Conservation (phyloP, 2,797 vertebrate species). For the Chaetodon trifasciatus region DNA sequence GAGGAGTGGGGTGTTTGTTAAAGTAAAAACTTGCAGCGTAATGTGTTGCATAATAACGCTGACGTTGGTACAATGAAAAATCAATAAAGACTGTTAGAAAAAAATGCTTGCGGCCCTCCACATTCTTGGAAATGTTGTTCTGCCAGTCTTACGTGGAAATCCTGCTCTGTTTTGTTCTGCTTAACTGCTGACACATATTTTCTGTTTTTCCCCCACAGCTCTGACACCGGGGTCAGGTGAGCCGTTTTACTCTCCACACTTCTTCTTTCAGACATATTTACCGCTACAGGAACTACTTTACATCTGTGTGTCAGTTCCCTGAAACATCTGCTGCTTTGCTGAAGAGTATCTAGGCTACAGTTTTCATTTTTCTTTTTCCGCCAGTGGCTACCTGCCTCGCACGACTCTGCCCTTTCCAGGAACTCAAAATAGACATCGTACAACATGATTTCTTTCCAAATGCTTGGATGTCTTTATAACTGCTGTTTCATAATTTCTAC, state of each 20-base stretch:
- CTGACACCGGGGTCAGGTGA: constrained; percentile 94
- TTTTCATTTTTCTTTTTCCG: constrained; percentile 28
- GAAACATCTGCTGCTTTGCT: constrained; percentile 40
- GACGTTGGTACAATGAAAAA: no score
- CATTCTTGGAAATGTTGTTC: constrained; percentile 33
- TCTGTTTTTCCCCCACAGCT: constrained; percentile 78
- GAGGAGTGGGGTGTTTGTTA: no score
- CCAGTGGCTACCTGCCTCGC: constrained; percentile 25
- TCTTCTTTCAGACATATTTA: constrained; percentile 19
- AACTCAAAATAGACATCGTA: constrained; percentile 53
- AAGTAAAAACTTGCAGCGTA: no score
- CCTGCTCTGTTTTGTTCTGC: constrained; percentile 28
- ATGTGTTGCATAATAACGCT: no score
- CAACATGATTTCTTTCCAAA: constrained; percentile 44
- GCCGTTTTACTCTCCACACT: constrained; percentile 63
- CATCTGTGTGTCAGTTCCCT: constrained; percentile 17
- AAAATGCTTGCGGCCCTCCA: background rate
- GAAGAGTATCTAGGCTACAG: constrained; percentile 27
- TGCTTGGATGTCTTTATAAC: constrained; percentile 24
- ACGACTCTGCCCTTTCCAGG: constrained; percentile 44
- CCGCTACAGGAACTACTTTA: constrained; percentile 1
- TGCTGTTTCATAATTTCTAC: constrained; percentile 23
- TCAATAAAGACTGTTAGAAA: no score
- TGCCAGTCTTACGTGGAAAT: constrained; percentile 5
- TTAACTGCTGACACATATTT: constrained; percentile 48